Evolutionary conservation across 2,797 vertebrate genomes (phyloP).

Genomic region (Halcyon chelicuti): DNA sequence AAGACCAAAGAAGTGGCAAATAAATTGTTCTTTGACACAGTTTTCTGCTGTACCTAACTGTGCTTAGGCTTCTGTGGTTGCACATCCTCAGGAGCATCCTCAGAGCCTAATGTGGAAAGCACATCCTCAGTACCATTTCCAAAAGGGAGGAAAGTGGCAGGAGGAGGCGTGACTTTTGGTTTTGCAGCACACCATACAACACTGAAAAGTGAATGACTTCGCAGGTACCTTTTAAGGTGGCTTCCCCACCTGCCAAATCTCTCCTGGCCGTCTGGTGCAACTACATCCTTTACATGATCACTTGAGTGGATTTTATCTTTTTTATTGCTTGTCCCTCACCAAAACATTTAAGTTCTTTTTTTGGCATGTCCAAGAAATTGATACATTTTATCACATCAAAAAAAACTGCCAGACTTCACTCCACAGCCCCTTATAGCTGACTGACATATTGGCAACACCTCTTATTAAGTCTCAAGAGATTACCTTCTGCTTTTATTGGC

Average conservation of each 20-base stretch:
- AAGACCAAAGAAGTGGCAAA: not conserved
- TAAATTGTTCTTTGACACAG: not conserved
- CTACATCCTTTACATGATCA: not conserved
- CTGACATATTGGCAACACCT: not conserved
- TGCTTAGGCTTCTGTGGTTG: not conserved
- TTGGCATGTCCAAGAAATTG: not conserved
- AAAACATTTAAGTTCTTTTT: not conserved
- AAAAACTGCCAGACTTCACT: not conserved
- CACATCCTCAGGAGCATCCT: not conserved
- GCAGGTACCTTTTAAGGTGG: not conserved
- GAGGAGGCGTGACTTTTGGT: not conserved
- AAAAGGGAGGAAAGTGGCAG: not conserved
- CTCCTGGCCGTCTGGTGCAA: not conserved
- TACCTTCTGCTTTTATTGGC: not conserved
- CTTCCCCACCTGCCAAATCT: not conserved
- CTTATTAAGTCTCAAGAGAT: not conserved
- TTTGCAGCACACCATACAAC: not conserved
- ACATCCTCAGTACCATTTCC: not conserved
- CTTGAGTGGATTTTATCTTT: not conserved
- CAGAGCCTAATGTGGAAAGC: rapidly evolving
- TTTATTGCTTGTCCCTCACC: not conserved
- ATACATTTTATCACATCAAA: not conserved
- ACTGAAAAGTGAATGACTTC: not conserved
- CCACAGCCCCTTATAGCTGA: not conserved
- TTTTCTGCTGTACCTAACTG: not conserved